Evolutionary conservation across 1,140 invertebrate genomes (phyloP).

Genomic region (Delia radicum): DNA sequence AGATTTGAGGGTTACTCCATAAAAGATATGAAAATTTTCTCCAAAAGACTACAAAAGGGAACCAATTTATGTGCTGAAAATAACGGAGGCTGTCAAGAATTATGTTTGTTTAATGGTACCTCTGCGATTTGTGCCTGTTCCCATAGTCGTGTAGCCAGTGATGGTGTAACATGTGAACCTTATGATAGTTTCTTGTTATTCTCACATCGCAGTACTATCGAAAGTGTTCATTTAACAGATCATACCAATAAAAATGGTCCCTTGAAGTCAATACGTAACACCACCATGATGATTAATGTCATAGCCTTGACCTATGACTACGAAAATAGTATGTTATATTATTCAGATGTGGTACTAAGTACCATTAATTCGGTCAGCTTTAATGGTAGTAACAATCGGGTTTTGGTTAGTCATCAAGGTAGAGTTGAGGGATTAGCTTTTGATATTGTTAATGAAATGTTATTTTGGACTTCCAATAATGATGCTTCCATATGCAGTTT

Average conservation of each 20-base stretch:
- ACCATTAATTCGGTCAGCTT: slow-evolving; percentile 82
- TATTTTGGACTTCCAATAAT: slow-evolving; percentile 87
- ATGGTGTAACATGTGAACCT: slow-evolving; percentile 68
- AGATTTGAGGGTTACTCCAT: slow-evolving; percentile 67
- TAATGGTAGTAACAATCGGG: slow-evolving; percentile 72
- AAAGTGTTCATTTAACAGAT: slow-evolving; percentile 73
- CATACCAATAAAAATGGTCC: slow-evolving; percentile 74
- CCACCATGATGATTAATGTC: slow-evolving; percentile 72
- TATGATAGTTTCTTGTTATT: slow-evolving; percentile 77
- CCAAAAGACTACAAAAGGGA: slow-evolving; percentile 60
- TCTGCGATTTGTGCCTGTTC: slow-evolving; percentile 71
- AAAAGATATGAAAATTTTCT: slow-evolving; percentile 69
- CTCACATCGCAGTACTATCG: slow-evolving; percentile 71
- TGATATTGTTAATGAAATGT: slow-evolving; percentile 63
- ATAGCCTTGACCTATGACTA: slow-evolving; percentile 84
- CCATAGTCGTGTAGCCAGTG: slow-evolving; percentile 67
- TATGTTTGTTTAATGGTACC: slow-evolving; percentile 77
- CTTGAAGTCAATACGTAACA: slow-evolving; percentile 69
- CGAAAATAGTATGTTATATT: slow-evolving; percentile 69
- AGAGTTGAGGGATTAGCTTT: slow-evolving; percentile 83
- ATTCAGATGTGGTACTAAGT: slow-evolving; percentile 83
- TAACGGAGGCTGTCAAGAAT: slow-evolving; percentile 77
- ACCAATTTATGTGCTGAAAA: slow-evolving; percentile 68
- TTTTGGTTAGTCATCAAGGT: slow-evolving; percentile 73
- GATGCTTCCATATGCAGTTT: slow-evolving; percentile 72